phyloP scores from a whole-genome alignment of 2,888 invertebrate genomes.

The Pandemis heparana region DNA sequence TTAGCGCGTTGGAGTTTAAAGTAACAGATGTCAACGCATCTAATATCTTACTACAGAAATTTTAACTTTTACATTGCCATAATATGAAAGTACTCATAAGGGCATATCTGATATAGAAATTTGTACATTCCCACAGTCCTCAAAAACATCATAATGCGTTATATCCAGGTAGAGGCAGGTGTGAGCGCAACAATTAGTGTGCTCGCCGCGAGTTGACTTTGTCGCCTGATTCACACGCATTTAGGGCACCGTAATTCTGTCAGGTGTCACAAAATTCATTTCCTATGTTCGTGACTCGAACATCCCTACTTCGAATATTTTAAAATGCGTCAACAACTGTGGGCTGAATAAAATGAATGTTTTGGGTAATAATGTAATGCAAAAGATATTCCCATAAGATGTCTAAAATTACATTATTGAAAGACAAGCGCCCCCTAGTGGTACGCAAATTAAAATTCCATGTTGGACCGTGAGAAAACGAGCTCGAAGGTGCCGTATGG shows the following conservation, averaged over 20 bases:
- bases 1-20: neutral
- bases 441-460: slow-evolving; percentile 29
- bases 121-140: slow-evolving; percentile 37
- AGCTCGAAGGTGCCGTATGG: slow-evolving; percentile 72
- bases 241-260: slow-evolving; percentile 27
- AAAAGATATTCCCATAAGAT: slow-evolving; percentile 26
- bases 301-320: slow-evolving; percentile 5
- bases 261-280: slow-evolving; percentile 37
- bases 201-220: slow-evolving; percentile 67
- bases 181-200: slow-evolving; percentile 72
- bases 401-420: slow-evolving; percentile 20
- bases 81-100: neutral
- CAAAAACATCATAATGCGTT: slow-evolving; percentile 44
- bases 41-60: too few species aligned
- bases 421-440: slow-evolving; percentile 22
- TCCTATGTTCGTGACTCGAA: slow-evolving; percentile 26
- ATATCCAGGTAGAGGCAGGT: slow-evolving; percentile 65
- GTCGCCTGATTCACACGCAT: slow-evolving; percentile 68
- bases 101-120: neutral
- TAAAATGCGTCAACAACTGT: neutral
- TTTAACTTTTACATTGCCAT: too few species aligned
- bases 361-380: slow-evolving; percentile 7
- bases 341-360: neutral
- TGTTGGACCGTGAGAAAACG: slow-evolving; percentile 71
- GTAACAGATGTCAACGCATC: neutral